Percentiles rank a stretch among this genome's conserved stretches.
phyloP scores from a whole-genome alignment of 2,113 vertebrate genomes.

The zebrafish (Danio rerio) region DNA sequence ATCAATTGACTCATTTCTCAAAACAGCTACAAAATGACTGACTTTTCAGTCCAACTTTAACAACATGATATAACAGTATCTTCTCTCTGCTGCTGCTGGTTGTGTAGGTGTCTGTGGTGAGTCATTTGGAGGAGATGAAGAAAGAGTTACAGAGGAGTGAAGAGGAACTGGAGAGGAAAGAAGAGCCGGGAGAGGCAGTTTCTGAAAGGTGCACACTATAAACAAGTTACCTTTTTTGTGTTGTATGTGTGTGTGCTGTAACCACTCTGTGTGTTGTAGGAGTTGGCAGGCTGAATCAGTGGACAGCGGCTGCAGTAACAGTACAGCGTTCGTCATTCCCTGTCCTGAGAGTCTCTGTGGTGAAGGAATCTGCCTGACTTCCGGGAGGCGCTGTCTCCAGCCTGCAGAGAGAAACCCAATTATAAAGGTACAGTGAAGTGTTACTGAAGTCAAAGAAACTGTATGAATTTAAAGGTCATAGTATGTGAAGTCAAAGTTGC shows the following conservation, averaged over 20 bases:
- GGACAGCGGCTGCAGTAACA: slow-evolving; percentile 95
- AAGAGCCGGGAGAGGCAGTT: slow-evolving; percentile 82
- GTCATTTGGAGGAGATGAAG: slow-evolving; percentile 84
- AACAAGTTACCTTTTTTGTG: too few species aligned
- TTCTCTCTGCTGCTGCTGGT: background rate
- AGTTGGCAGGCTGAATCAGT: slow-evolving; percentile 96
- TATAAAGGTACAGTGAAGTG: slow-evolving; percentile 79
- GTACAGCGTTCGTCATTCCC: slow-evolving; percentile 80
- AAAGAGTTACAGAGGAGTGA: slow-evolving; percentile 82
- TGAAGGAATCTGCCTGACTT: slow-evolving; percentile 77
- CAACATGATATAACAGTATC: background rate
- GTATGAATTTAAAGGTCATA: background rate
- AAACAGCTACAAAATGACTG: background rate
- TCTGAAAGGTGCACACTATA: slow-evolving; percentile 82
- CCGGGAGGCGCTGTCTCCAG: slow-evolving; percentile 77
- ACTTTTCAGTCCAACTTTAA: background rate
- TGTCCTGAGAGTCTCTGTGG: slow-evolving; percentile 81
- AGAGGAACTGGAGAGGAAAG: slow-evolving; percentile 85
- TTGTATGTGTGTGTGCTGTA: background rate
- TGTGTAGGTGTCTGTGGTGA: slow-evolving; percentile 79
- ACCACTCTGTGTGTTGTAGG: slow-evolving; percentile 69
- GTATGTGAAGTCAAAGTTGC: too few species aligned
- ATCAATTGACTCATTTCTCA: background rate
- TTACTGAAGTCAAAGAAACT: background rate
- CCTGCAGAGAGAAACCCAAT: slow-evolving; percentile 68